These are phyloP conservation scores for Oreocharis arfaki DNA, from an alignment of 2,113 vertebrate genomes.

Conservation along the genomic window DNA sequence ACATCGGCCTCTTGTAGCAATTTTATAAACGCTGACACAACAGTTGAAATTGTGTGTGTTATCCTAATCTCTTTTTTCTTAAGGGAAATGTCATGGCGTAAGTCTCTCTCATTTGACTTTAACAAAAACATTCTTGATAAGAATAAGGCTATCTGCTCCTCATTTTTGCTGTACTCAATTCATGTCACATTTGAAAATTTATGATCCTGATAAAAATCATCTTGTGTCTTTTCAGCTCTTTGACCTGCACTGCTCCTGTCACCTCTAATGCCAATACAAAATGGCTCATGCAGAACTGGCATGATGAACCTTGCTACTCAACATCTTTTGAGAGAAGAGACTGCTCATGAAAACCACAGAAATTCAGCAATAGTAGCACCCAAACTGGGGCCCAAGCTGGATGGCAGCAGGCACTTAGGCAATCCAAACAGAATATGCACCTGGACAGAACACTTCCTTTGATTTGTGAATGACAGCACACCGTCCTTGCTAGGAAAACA, in stretches of 20 bases:
- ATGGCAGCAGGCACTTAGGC: neutral
- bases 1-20: neutral
- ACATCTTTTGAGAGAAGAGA: neutral
- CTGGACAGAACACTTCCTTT: neutral
- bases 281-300: fast-evolving
- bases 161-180: neutral
- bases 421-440: neutral
- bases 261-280: neutral
- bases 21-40: neutral
- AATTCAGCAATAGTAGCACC: neutral
- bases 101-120: neutral
- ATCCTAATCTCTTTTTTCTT: neutral
- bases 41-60: neutral
- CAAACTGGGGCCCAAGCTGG: neutral
- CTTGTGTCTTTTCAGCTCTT: neutral
- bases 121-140: neutral
- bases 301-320: neutral
- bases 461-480: neutral
- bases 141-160: neutral
- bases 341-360: neutral
- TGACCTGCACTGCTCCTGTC: neutral
- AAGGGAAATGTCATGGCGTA: neutral
- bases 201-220: neutral
- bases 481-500: neutral
- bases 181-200: neutral